Base-by-base conservation (phyloP, 2,888 invertebrate genomes). In the Drosophila nr. perissopoda region DNA sequence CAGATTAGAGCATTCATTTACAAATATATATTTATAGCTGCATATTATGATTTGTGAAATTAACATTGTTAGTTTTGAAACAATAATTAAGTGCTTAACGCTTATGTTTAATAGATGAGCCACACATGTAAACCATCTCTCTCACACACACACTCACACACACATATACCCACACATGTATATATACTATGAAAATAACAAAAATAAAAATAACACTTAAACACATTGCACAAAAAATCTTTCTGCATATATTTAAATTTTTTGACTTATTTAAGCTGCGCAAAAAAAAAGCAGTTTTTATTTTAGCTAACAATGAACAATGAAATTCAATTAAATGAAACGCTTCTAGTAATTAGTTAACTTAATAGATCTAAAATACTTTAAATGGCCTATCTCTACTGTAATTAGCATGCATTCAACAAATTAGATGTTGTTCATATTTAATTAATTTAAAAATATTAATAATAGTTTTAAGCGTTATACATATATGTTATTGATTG, bases 1-100 rank as follows among this genome's bases (percentile, higher is more conserved):
- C 36, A 69, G 64, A 65, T 60, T 61, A 42, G 10, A 54, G 21
- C 38, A 34, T 27, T 51, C n/a, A 38, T 25, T 38, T 29, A 25
- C 8, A 25, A 13, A 16, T 6, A 51, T 29, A 25, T 21, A 59
- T 40, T 29, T n/a, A 2, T 33, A 54, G 31, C 34, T 29, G 54
- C 58, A 29, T 53, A 60, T 66, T 73, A 65, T 64, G 54, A 73
- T 78, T 74, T 69, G 59, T 61, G 31, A 38, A 63, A 64, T 70
- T 52, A 63, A 49, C 56, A 54, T 58, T 63, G 58, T 54, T n/a
- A 38, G 61, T 67, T 51, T 66, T 70, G 56, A 78, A 61, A 69
- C 33, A 59, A 36, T 64, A 59, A 70, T 63, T 36, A 51, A 48
- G 54, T 57, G 61, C 64, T n/a, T 42, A 42, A 18, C 25, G 51